Base-by-base conservation (phyloP, 2,888 invertebrate genomes). In the Amphipoea oculea region DNA sequence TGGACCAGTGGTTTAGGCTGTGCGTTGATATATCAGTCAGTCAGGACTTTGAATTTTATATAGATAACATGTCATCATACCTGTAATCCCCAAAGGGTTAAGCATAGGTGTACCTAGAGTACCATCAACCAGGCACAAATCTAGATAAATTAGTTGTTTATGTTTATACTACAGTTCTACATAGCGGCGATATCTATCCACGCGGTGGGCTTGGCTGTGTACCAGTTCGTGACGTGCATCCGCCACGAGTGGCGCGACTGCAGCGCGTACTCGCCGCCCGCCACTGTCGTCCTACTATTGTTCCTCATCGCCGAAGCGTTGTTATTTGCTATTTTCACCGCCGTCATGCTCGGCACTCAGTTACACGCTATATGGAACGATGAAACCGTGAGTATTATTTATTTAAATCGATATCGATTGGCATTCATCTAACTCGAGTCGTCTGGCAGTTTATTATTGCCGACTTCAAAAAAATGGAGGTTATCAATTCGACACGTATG, bases 341-440 rank as follows among this genome's bases (percentile, higher is more conserved):
- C 98, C 48, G 99, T 99, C 66, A 99, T 99, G 99, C 98, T 99
- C 90, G 99, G 99, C 71, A 99, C 99, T 0, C 99, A 99, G 95
- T 96, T 99, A 66, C 99, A 99, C 93, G 99, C 99, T 48, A 99
- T 99, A 93, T 99, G 99, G 98, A 99, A 99, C 92, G 99, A 99
- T 95, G 99, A 99, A 97, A 99, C 99, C 90, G 99, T 98, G 95
- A 95, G 97, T 94, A 71, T 76, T 67, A 0, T 73, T 84, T 23
- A 74, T 42, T 74, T 73, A 67, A 83, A 76, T 86, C 77, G 40
- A 83, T 92, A 92, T 67, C 91, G 97, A 85, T 84, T 72, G 62
- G 20, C 6, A 68, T 67, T 82, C 97, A 42, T 51, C 73, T 63
- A 29, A 54, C n/a, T 60, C 66, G 48, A 60, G 20, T 12, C 57